Percentiles rank a stretch among this genome's conserved stretches.
Evolutionary conservation across 2,797 vertebrate genomes (phyloP).

Genomic region (Schizopygopsis pylzovi): DNA sequence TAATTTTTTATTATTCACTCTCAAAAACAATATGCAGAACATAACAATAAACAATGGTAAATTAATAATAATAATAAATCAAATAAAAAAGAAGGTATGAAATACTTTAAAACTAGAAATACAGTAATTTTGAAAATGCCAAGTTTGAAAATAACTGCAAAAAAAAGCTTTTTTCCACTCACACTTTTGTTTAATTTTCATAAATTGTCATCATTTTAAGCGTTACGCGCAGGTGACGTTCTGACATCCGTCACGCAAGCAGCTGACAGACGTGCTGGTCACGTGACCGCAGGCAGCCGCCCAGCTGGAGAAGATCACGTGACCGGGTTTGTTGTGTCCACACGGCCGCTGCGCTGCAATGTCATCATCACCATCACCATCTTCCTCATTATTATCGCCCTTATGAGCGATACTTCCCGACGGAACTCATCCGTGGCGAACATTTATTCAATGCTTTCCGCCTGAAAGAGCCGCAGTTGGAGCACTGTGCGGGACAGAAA

Average conservation of each 20-base stretch:
- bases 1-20: neutral
- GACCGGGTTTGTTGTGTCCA: slow-evolving; percentile 72
- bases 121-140: neutral
- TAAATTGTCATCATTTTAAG: neutral
- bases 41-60: neutral
- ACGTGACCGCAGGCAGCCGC: slow-evolving; percentile 63
- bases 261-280: slow-evolving; percentile 51
- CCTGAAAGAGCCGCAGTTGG: neutral
- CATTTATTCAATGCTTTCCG: neutral
- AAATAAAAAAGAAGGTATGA: neutral
- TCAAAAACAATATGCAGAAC: neutral
- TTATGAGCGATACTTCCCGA: slow-evolving; percentile 48
- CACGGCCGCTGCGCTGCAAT: slow-evolving; percentile 68
- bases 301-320: slow-evolving; percentile 68
- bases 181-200: neutral
- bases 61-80: neutral
- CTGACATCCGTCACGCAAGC: neutral
- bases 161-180: neutral
- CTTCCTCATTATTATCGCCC: neutral
- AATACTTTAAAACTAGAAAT: neutral
- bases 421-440: neutral
- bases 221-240: neutral
- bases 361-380: slow-evolving; percentile 67
- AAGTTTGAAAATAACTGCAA: neutral
- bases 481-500: neutral